Percentiles rank a stretch among this genome's conserved stretches.
Conservation (phyloP, 2,797 vertebrate species). For the Chanos chanos region DNA sequence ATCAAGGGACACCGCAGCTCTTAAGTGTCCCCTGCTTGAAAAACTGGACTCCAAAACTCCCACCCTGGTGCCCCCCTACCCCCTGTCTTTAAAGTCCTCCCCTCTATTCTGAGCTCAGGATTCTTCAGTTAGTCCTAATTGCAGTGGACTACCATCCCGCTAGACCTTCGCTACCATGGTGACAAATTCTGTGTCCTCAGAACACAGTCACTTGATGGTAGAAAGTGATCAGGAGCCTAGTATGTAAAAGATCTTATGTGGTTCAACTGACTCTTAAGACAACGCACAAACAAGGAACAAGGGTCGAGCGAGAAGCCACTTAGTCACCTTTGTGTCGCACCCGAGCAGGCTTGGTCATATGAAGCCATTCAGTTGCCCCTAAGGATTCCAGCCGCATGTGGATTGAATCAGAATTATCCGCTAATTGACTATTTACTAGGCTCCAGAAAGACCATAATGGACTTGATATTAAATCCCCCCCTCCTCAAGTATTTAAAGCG, state of each 20-base stretch:
- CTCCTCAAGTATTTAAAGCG: constrained; percentile 89
- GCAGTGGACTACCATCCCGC: too few species aligned
- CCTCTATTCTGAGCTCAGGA: constrained; percentile 22
- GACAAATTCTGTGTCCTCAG: too few species aligned
- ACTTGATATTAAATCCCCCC: constrained; percentile 95
- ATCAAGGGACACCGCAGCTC: constrained; percentile 63
- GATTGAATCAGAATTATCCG: constrained; percentile 95
- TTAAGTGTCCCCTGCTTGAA: constrained; percentile 58
- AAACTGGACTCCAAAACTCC: constrained; percentile 51
- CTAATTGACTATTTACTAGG: constrained; percentile 99
- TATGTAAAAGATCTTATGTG: too few species aligned
- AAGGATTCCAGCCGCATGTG: constrained; percentile 89
- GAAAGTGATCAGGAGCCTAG: too few species aligned
- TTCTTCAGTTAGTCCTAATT: constrained; percentile 15
- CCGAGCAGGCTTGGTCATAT: constrained; percentile 14
- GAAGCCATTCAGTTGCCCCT: constrained; percentile 37
- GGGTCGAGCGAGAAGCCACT: too few species aligned
- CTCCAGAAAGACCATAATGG: constrained; percentile 90
- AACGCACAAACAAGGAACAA: too few species aligned
- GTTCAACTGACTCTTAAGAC: too few species aligned
- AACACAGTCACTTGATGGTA: too few species aligned
- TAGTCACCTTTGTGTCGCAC: constrained; percentile 18
- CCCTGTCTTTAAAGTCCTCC: constrained; percentile 27
- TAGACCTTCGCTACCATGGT: too few species aligned
- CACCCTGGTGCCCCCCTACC: constrained; percentile 35